phyloP scores from a whole-genome alignment of 1,140 invertebrate genomes.

The Eupeodes corollae region DNA sequence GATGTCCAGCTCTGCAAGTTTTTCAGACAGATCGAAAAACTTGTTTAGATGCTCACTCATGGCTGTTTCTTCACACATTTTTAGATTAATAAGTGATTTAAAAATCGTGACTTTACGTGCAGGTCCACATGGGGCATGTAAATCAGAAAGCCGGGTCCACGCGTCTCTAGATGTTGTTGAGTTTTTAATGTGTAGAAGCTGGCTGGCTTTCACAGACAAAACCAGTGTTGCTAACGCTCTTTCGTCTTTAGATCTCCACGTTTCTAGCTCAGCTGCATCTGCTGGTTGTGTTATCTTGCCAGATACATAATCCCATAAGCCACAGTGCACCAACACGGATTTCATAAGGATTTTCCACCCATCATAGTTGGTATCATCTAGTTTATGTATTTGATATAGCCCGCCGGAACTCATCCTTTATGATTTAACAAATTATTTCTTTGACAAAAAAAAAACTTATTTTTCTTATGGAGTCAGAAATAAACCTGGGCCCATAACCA shows the following conservation, averaged over 20 bases:
- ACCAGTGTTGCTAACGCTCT: conserved; percentile 4
- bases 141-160: conserved; percentile 1
- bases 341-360: conserved; percentile 2
- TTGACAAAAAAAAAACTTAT: no score
- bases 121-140: conserved; percentile 2
- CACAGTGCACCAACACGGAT: conserved; percentile 2
- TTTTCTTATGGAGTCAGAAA: no score
- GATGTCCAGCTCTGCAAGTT: conserved; percentile 1
- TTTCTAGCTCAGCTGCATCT: no score
- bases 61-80: not conserved
- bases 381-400: conserved; percentile 3
- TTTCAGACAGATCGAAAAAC: not conserved
- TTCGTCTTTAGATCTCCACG: not conserved
- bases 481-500: conserved; percentile 1
- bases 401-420: not conserved
- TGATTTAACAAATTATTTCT: not conserved
- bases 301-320: not conserved
- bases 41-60: not conserved
- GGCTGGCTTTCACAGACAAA: not conserved
- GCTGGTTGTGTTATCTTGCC: no score
- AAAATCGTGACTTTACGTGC: conserved; percentile 2
- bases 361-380: conserved; percentile 6
- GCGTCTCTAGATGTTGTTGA: not conserved
- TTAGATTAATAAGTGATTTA: not conserved
- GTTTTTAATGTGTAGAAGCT: conserved; percentile 1